Evolutionary conservation across 2,888 invertebrate genomes (phyloP), one percentile per base, ranked within the genome.

Genomic region (Cataglyphis albicans): DNA sequence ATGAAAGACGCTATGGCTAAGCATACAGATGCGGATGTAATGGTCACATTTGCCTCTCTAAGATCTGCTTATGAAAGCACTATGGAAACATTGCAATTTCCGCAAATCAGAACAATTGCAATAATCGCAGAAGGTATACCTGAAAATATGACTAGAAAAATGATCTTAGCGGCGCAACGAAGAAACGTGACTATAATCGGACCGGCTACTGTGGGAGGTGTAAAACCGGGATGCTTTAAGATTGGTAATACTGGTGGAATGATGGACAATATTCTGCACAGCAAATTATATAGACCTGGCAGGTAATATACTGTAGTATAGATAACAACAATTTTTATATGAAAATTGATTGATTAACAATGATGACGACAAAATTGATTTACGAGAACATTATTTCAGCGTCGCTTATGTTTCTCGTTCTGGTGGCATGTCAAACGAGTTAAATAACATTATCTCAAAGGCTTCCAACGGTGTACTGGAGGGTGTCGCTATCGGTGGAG

Each of bases 81-180:
- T 0, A 95, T 99, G 91, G 99, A 99, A 95, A 98, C 99, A 1
- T 96, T 99, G 95, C 97, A 97, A 87, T 99, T 97, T 94, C 97
- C 98, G 0, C 99, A 99, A 95, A 98, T 99, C 89, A 97, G 98
- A 93, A 98, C 98, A 0, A 98, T 99, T 68, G 99, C 99, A 18
- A 99, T 99, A 91, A 99, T 99, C 90, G 99, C 99, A 0, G 99
- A 99, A 94, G 99, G 99, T 55, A 99, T 99, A 85, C 99, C 99
- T 0, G 99, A 99, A 95, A 99, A 99, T 94, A 97, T 99, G 96
- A 99, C 99, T 0, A 96, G 99, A 87, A 98, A 98, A 94, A 96
- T 99, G 91, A 98, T 98, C 93, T 96, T 98, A 88, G 95, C 97
- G 72, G 99, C 99, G 0, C 96, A 98, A 89, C 96, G 97, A 81